Conservation (phyloP, 2,888 invertebrate species). For the Tipula vernalis region DNA sequence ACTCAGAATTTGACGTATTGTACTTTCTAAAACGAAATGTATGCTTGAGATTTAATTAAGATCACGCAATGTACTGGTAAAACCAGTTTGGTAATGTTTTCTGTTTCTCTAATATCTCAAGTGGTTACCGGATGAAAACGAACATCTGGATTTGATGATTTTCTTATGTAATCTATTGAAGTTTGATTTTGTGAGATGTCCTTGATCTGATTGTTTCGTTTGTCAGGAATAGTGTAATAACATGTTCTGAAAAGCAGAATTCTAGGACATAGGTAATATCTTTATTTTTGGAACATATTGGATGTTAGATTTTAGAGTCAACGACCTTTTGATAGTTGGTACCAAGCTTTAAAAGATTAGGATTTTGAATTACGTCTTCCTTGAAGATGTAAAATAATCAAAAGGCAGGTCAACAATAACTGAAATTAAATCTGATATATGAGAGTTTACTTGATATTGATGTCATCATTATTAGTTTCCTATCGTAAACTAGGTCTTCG, state of each 20-base stretch:
- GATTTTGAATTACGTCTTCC: no score
- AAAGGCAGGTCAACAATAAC: no score
- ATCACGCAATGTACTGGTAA: background rate
- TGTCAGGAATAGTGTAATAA: background rate
- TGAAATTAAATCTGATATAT: no score
- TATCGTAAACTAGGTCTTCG: no score
- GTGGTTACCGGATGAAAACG: background rate
- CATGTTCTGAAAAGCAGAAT: background rate
- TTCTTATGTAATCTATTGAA: background rate
- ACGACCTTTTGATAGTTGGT: no score
- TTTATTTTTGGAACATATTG: no score
- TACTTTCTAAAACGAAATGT: background rate
- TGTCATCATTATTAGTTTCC: no score
- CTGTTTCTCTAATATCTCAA: background rate
- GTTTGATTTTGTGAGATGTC: background rate
- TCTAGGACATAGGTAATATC: no score
- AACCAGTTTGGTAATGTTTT: background rate
- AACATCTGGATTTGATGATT: background rate
- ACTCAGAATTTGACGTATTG: background rate
- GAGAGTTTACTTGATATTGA: no score
- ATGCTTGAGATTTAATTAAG: background rate
- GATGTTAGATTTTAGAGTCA: no score
- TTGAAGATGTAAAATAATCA: no score
- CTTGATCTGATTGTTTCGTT: background rate
- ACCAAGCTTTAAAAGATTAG: no score